phyloP scores from a whole-genome alignment of 2,888 invertebrate genomes.

The Drosophila colorata region DNA sequence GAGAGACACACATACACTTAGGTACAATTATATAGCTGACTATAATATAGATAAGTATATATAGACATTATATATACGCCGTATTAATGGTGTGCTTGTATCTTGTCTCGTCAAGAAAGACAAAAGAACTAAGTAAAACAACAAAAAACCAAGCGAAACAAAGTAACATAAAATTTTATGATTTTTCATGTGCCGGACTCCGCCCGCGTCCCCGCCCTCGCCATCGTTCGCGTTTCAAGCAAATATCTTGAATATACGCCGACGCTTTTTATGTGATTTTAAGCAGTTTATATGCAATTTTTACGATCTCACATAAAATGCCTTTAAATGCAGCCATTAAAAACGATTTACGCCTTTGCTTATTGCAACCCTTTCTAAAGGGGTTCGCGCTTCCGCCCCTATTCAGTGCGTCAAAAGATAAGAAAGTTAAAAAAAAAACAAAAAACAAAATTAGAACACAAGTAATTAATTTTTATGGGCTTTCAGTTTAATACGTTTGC shows the following conservation, averaged over 20 bases:
- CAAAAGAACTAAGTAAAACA: conserved; percentile 24
- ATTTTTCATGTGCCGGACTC: conserved; percentile 44
- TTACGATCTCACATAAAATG: conserved; percentile 76
- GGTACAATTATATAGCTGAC: conserved; percentile 37
- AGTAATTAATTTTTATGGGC: conserved; percentile 71
- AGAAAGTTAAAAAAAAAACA: conserved; percentile 39
- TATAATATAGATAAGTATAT: conserved; percentile 47
- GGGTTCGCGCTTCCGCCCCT: conserved; percentile 17
- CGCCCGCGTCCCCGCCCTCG: neutral
- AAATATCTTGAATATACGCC: conserved; percentile 65
- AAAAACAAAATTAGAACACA: conserved; percentile 27
- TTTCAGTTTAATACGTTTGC: conserved; percentile 35
- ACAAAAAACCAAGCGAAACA: conserved; percentile 50
- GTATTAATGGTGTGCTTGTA: conserved; percentile 45
- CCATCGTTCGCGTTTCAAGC: conserved; percentile 17
- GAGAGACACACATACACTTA: conserved; percentile 18
- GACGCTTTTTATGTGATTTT: conserved; percentile 76
- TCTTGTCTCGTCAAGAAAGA: conserved; percentile 45
- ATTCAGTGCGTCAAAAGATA: conserved; percentile 43
- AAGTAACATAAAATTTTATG: conserved; percentile 72
- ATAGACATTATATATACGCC: conserved; percentile 49
- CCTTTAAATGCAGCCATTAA: conserved; percentile 77
- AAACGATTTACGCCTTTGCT: conserved; percentile 75
- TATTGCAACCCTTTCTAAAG: conserved; percentile 45
- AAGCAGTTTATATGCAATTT: conserved; percentile 79